Percentiles rank a stretch among this genome's conserved stretches.
Conservation (phyloP, 2,888 invertebrate species). For the Latheticus oryzae region DNA sequence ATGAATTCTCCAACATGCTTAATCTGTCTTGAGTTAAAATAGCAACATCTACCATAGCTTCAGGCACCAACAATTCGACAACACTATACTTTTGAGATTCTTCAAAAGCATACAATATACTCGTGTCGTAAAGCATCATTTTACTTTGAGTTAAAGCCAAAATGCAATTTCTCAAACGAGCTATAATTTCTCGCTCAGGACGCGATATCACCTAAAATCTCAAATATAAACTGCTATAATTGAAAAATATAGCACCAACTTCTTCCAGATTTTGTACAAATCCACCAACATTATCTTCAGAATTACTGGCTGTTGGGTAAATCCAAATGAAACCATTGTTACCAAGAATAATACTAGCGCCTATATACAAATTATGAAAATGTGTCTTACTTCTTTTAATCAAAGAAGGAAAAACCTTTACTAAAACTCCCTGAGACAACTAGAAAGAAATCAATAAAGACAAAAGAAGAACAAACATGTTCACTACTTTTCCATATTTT, state of each 20-base stretch:
- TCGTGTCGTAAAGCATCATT: slow-evolving; percentile 92
- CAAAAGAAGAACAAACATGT: background rate
- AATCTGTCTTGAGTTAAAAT: slow-evolving; percentile 82
- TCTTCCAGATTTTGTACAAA: slow-evolving; percentile 82
- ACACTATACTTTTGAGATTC: slow-evolving; percentile 86
- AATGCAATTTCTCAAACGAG: slow-evolving; percentile 90
- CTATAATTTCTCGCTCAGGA: slow-evolving; percentile 86
- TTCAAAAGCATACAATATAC: slow-evolving; percentile 89
- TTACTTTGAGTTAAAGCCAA: slow-evolving; percentile 86
- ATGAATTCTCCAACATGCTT: slow-evolving; percentile 46
- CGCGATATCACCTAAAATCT: slow-evolving; percentile 73
- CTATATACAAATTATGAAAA: slow-evolving; percentile 93
- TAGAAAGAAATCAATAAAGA: slow-evolving; percentile 57
- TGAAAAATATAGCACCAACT: too few species aligned
- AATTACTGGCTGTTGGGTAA: slow-evolving; percentile 75
- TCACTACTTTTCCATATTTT: slow-evolving; percentile 91
- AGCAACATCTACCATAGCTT: slow-evolving; percentile 86
- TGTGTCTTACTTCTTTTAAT: slow-evolving; percentile 95
- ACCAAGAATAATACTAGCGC: slow-evolving; percentile 92
- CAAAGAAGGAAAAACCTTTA: slow-evolving; percentile 92
- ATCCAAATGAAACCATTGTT: slow-evolving; percentile 98
- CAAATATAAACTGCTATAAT: too few species aligned
- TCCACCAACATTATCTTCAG: slow-evolving; percentile 77
- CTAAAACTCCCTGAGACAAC: slow-evolving; percentile 87
- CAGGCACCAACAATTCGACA: slow-evolving; percentile 83